A percentile compares a stretch with the other conserved stretches of the same genome.
phyloP scores from a whole-genome alignment of 2,113 vertebrate genomes.

The Bombycilla garrulus region DNA sequence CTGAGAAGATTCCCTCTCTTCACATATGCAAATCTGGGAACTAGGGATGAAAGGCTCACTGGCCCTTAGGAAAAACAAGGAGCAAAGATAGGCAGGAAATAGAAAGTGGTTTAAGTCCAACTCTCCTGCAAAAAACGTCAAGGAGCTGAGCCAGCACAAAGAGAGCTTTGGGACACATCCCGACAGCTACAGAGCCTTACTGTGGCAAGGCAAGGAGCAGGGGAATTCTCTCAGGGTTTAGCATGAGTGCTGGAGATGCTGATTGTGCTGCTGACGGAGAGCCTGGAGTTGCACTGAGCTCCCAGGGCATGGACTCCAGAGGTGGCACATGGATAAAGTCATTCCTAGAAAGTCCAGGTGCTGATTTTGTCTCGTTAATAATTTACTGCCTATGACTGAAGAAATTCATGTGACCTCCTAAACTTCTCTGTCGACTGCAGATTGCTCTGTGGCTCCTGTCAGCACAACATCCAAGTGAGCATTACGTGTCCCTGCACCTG shows the following conservation, averaged over 20 bases:
- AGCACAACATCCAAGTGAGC: neutral
- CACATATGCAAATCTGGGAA: neutral
- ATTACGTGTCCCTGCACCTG: neutral
- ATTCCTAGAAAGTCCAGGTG: neutral
- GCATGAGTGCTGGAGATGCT: neutral
- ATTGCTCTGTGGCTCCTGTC: neutral
- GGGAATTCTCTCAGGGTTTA: neutral
- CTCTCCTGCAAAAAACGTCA: neutral
- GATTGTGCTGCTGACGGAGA: rapidly evolving
- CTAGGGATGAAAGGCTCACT: neutral
- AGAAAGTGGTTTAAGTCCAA: neutral
- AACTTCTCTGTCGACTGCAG: neutral
- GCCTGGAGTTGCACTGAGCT: neutral
- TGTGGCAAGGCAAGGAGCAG: neutral
- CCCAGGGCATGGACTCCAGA: neutral
- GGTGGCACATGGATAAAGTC: neutral
- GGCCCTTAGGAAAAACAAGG: neutral
- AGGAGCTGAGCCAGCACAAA: neutral
- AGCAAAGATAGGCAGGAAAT: neutral
- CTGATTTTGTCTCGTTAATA: neutral
- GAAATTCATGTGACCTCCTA: neutral
- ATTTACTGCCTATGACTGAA: neutral
- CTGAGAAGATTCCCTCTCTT: neutral
- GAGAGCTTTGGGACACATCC: neutral
- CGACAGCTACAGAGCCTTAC: neutral